Conservation (phyloP, 2,113 vertebrate genomes). For the Corythaeola cristata region DNA sequence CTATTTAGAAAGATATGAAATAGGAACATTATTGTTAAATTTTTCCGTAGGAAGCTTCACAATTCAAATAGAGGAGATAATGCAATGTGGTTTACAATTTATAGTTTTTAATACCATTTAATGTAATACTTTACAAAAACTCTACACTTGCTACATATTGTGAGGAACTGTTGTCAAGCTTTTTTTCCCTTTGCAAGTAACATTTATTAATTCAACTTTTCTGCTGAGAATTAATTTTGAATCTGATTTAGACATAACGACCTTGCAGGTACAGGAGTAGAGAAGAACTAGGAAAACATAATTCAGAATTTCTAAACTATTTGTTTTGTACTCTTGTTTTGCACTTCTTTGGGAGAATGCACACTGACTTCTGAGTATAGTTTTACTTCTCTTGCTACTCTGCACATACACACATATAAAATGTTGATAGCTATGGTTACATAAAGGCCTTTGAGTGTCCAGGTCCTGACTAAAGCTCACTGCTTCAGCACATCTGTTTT, state of each 20-base stretch:
- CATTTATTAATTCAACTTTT: background rate
- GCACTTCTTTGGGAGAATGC: background rate
- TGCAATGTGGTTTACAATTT: background rate
- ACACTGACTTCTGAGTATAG: background rate
- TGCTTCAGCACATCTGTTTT: background rate
- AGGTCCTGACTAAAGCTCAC: background rate
- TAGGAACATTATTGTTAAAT: background rate
- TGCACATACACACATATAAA: accelerated
- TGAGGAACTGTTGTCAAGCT: background rate
- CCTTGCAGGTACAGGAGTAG: background rate
- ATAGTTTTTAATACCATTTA: background rate
- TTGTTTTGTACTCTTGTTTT: background rate
- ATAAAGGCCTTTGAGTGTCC: background rate
- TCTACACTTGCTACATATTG: background rate
- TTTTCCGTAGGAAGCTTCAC: background rate
- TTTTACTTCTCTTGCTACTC: background rate
- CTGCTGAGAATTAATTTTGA: background rate
- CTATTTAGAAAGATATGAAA: background rate
- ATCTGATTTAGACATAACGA: background rate
- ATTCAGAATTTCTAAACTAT: background rate
- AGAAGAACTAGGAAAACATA: background rate
- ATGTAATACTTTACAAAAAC: background rate
- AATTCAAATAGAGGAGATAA: background rate
- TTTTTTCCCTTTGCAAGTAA: background rate
- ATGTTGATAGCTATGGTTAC: background rate